Evolutionary conservation across 2,113 vertebrate species (phyloP), one percentile per base, ranked within the genome.

Genomic region (Numida meleagris): DNA sequence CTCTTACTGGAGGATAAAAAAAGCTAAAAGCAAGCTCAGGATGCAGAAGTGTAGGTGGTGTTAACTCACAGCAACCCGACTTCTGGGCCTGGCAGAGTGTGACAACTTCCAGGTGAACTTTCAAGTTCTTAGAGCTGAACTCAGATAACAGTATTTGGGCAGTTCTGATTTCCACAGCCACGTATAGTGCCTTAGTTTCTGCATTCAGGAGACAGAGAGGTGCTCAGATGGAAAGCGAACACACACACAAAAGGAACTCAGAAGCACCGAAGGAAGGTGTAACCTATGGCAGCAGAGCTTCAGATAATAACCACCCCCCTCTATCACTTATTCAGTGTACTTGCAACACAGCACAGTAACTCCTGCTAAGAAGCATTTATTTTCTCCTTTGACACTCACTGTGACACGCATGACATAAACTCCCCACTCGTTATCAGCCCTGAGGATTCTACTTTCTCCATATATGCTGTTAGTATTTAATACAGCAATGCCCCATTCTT

Each of bases 401-500:
- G 19, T 13, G 8, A 4, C 7, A 0, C 8, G 38, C 45, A 38
- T 34, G 14, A 38, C 62, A 6, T 1, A 14, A 46, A n/a, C 58
- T 63, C 62, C 38, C 36, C 45, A 27, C 20, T 34, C 63, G 55
- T 46, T 29, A 71, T 87, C 93, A 76, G 78, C 50, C 17, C 11
- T 1, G 12, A 74, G 51, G 42, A 29, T 79, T 88, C 12, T 1
- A 5, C 6, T 1, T 71, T 77, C 87, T 40, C 89, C 43, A 48
- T 63, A 79, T 66, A 77, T 85, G 92, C 45, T 2, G 3, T 42
- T 66, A 82, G 24, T 79, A 59, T 89, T 93, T 88, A 82, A 89
- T 80, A 63, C 43, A 55, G 68, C 24, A 31, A 65, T 59, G 73
- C 18, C 65, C 84, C 46, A n/a, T 80, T 93, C 58, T 46, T 87